Percentiles rank a stretch among this genome's conserved stretches.
Conservation (phyloP, 2,888 invertebrate genomes). For the Amphipoea oculea region DNA sequence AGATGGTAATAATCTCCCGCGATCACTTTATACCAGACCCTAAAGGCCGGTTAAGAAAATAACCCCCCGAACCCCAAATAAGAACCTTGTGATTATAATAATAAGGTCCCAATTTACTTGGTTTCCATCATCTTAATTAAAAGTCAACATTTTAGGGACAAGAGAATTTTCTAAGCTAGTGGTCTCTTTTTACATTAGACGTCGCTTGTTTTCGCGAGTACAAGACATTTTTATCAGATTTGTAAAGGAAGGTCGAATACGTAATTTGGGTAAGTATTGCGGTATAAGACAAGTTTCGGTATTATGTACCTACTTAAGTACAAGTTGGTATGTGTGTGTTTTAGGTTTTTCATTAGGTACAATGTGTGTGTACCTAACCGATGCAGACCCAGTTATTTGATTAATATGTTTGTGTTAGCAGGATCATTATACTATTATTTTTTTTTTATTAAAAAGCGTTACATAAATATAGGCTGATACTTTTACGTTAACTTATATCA, state of each 20-base stretch:
- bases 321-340: neutral
- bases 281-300: neutral
- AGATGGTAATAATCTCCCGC: constrained; percentile 49
- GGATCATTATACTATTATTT: too few relatives aligned
- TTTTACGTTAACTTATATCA: too few relatives aligned
- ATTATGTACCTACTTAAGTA: neutral
- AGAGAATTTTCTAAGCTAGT: constrained; percentile 57
- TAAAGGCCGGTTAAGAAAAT: constrained; percentile 38
- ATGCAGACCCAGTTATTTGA: too few relatives aligned
- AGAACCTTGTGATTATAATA: neutral
- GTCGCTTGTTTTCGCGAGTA: constrained; percentile 53
- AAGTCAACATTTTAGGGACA: constrained; percentile 62
- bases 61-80: constrained; percentile 6
- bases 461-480: too few relatives aligned
- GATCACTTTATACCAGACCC: constrained; percentile 54
- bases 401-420: too few relatives aligned
- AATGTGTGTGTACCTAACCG: too few relatives aligned
- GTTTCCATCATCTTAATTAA: constrained; percentile 55
- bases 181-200: constrained; percentile 54
- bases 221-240: constrained; percentile 36
- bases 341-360: neutral
- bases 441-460: too few relatives aligned
- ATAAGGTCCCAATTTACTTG: constrained; percentile 35
- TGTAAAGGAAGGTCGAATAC: constrained; percentile 14
- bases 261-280: constrained; percentile 15